Evolutionary conservation across 2,113 vertebrate genomes (phyloP).

Genomic region (Suncus etruscus): DNA sequence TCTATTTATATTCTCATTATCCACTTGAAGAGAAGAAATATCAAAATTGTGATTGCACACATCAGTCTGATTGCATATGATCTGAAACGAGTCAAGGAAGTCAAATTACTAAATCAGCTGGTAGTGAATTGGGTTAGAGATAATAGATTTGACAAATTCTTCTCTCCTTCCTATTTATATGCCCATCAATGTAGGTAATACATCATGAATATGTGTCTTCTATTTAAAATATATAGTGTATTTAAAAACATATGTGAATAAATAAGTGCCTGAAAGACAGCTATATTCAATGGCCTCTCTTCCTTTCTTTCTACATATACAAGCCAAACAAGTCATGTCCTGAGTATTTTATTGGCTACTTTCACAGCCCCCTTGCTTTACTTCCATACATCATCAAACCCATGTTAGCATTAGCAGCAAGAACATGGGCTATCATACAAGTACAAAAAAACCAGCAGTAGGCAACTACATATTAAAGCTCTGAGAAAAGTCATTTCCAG

Average conservation of each 20-base stretch:
- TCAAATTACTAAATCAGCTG: too few species aligned
- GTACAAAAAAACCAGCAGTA: background rate
- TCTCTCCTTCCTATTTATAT: background rate
- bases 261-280: background rate
- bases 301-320: fast-evolving
- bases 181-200: background rate
- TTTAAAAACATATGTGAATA: background rate
- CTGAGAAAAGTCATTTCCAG: background rate
- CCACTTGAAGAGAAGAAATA: background rate
- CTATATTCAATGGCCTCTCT: background rate
- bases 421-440: background rate
- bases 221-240: background rate
- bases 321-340: background rate
- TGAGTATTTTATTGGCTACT: background rate
- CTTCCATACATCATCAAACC: background rate
- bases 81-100: background rate
- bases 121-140: background rate
- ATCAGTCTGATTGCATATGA: background rate
- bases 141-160: background rate
- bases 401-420: background rate
- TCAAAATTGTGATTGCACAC: background rate
- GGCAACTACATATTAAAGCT: background rate
- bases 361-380: background rate
- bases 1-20: background rate
- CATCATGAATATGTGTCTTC: background rate